Evolutionary conservation across 2,113 vertebrate species (phyloP).

Genomic region (Herpetotheres cachinnans): DNA sequence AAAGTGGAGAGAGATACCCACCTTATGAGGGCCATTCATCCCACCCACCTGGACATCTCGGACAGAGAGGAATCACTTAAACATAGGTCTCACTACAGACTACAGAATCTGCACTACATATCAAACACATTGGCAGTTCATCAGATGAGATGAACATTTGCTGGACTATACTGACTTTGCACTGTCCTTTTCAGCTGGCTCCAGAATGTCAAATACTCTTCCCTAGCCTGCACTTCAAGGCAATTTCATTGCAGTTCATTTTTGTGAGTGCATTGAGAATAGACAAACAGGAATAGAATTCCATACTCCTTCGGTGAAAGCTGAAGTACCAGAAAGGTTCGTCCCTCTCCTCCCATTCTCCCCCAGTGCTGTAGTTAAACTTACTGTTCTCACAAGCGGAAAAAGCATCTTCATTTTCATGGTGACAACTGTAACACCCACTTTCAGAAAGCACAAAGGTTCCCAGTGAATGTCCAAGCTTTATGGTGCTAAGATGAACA

Average conservation of each 20-base stretch:
- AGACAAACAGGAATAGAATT: not conserved
- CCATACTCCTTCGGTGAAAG: not conserved
- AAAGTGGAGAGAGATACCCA: not conserved
- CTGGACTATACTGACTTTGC: not conserved
- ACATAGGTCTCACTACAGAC: not conserved
- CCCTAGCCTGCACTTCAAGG: not conserved
- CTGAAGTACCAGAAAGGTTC: not conserved
- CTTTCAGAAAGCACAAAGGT: not conserved
- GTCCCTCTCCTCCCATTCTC: not conserved
- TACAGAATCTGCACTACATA: not conserved
- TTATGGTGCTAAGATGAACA: not conserved
- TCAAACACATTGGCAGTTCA: not conserved
- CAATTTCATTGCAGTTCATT: not conserved
- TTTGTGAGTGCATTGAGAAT: not conserved
- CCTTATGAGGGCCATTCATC: not conserved
- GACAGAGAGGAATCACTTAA: not conserved
- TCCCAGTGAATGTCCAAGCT: not conserved
- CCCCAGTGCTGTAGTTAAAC: not conserved
- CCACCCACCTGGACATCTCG: not conserved
- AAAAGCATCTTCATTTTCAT: not conserved
- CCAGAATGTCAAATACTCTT: not conserved
- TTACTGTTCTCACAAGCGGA: not conserved
- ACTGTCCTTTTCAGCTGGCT: not conserved
- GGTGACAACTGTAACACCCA: not conserved
- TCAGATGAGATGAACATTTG: not conserved